phyloP scores from a whole-genome alignment of 2,888 invertebrate genomes.

The Pandemis cinnamomeana region DNA sequence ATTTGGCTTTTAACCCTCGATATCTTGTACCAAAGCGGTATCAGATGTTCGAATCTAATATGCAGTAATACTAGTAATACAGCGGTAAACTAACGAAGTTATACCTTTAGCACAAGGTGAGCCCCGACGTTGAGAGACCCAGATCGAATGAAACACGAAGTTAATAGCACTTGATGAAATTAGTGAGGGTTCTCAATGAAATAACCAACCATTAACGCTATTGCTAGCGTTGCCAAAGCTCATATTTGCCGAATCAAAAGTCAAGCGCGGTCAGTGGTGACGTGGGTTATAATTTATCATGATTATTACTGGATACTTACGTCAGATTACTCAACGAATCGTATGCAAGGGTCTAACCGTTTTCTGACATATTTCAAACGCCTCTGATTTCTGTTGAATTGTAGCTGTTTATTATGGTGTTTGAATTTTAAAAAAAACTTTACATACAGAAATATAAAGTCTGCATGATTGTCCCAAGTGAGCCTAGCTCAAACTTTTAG shows the following conservation, averaged over 20 bases:
- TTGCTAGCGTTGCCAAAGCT: constrained; percentile 55
- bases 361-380: too few relatives aligned
- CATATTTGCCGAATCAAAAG: constrained; percentile 56
- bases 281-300: neutral
- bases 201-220: constrained; percentile 70
- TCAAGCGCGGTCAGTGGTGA: constrained; percentile 6
- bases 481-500: too few relatives aligned
- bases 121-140: constrained; percentile 58
- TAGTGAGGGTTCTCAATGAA: constrained; percentile 67
- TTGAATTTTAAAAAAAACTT: too few relatives aligned
- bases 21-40: too few relatives aligned
- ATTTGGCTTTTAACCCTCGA: too few relatives aligned
- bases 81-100: constrained; percentile 21
- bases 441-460: too few relatives aligned
- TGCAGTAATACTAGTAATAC: constrained; percentile 9
- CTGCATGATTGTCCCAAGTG: too few relatives aligned
- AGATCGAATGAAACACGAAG: constrained; percentile 70
- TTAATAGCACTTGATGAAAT: constrained; percentile 77
- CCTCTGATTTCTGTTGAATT: too few relatives aligned
- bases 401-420: too few relatives aligned
- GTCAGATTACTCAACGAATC: too few relatives aligned
- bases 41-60: neutral
- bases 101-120: constrained; percentile 11
- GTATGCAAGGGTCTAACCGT: too few relatives aligned
- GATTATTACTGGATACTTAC: neutral